phyloP scores from a whole-genome alignment of 2,888 invertebrate genomes.

The Hirudinaria manillensis region DNA sequence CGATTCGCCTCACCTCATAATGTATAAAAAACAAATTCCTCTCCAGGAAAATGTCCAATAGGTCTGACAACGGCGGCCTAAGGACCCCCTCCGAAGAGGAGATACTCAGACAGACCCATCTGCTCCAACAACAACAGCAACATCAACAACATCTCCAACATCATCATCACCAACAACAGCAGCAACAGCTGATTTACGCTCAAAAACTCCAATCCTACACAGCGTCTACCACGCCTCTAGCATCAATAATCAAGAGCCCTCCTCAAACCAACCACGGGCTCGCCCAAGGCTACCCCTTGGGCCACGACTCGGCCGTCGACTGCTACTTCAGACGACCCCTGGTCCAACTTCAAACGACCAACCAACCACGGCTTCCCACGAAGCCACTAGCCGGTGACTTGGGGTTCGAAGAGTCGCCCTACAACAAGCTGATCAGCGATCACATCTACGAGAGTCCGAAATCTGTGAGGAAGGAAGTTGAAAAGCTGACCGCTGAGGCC shows the following conservation, averaged over 20 bases:
- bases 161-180: neutral
- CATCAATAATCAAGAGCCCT: neutral
- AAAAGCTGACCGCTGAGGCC: neutral
- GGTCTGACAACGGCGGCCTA: too few species aligned
- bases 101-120: neutral
- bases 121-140: neutral
- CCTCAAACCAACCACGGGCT: neutral
- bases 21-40: too few species aligned
- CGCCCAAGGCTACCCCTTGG: neutral
- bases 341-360: neutral
- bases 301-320: neutral
- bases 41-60: too few species aligned
- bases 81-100: neutral
- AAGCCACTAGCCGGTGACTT: neutral
- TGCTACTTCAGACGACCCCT: conserved; percentile 1
- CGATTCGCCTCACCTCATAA: too few species aligned
- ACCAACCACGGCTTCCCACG: neutral
- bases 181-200: neutral
- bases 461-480: conserved; percentile 18
- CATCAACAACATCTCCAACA: neutral
- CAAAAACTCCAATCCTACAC: neutral
- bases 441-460: conserved; percentile 32
- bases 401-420: neutral
- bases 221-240: neutral
- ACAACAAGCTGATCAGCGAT: conserved; percentile 17